Percentiles rank a stretch among this genome's conserved stretches.
Evolutionary conservation across 1,140 invertebrate species (phyloP).

Genomic region (Pantala flavescens): DNA sequence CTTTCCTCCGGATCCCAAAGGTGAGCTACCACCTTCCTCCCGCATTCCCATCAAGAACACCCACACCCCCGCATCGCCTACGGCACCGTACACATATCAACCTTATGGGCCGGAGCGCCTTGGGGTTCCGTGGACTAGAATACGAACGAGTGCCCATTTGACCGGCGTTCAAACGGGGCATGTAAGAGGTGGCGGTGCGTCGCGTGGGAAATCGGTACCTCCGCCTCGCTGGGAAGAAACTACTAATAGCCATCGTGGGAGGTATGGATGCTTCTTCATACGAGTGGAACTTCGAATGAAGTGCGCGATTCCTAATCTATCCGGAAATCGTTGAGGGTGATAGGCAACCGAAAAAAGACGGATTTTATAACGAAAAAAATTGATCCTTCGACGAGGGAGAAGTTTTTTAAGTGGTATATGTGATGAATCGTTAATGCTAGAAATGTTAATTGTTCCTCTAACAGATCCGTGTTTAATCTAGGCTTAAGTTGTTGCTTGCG

Average conservation of each 20-base stretch:
- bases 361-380: not conserved
- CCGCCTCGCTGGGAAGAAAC: not conserved
- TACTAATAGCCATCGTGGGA: not conserved
- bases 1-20: not conserved
- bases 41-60: not conserved
- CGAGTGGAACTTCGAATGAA: not conserved
- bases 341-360: too few species aligned
- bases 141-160: not conserved
- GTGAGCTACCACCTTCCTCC: not conserved
- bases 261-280: not conserved
- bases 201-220: not conserved
- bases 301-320: not conserved
- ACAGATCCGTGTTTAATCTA: not conserved
- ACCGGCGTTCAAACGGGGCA: not conserved
- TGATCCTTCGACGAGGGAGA: not conserved
- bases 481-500: conserved; percentile 3
- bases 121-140: not conserved
- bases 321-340: too few species aligned
- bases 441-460: not conserved
- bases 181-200: not conserved
- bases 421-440: not conserved
- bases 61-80: not conserved
- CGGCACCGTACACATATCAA: not conserved
- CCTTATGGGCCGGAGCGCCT: not conserved
- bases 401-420: not conserved